Base-by-base conservation (phyloP, 2,113 vertebrate species). In the Tenebrosternarchus preto region DNA sequence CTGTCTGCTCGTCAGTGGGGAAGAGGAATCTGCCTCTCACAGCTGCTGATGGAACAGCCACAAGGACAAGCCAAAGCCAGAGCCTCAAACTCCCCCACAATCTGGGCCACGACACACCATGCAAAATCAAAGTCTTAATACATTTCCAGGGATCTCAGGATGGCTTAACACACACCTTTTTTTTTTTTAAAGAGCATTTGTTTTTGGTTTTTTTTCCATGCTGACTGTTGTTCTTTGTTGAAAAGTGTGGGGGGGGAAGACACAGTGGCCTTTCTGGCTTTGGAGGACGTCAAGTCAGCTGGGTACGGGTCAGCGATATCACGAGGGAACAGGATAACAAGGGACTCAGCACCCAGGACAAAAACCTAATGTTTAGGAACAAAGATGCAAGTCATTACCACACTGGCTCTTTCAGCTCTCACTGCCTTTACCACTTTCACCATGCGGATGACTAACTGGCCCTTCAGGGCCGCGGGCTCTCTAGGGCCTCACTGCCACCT, bases 311-410 rank as follows among this genome's bases (percentile, higher is more conserved):
- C 61, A 67, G 33, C 55, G 39, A 66, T 61, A 82, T 60, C 73
- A 69, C 60, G 24, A n/a, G 56, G n/a, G 76, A 72, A 29, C 55
- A 56, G 25, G 60, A 82, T 80, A 85, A 82, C 77, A 25, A 43
- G 19, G 6, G 31, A 82, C 73, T 85, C 77, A 82, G 56, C 27
- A 55, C 39, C 56, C 24, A 22, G 76, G 56, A 85, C 76, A 85
- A 80, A 67, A 74, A 75, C 80, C 43, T 43, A 79, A 55, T 67
- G 80, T 79, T 85, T 25, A 57, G 33, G 64, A 82, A 82, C 84
- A 83, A 85, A 83, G 81, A 72, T 57, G 27, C 60, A 36, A 57
- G 56, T 72, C 60, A 61, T 61, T 31, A 50, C 67, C 31, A 72
- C 72, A 61, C 19, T 80, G 29, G 73, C 50, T 39, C 11, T 80